Evolutionary conservation across 2,113 vertebrate genomes (phyloP).

Genomic region (Anoura caudifer): DNA sequence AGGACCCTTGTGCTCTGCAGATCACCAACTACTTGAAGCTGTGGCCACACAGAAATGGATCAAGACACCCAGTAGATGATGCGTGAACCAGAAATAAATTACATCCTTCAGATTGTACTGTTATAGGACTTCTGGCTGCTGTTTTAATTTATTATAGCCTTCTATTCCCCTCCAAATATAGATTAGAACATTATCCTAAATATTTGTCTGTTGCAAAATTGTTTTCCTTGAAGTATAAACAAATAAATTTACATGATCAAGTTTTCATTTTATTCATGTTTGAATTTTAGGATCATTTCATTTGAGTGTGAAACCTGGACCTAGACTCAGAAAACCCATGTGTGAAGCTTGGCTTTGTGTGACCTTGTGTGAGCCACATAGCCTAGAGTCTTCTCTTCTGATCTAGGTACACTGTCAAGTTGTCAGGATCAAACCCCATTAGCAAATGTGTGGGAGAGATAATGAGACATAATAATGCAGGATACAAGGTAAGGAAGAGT

Average conservation of each 20-base stretch:
- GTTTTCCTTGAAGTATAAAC: conserved; percentile 1
- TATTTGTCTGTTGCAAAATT: neutral
- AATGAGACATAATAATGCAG: neutral
- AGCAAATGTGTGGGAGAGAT: neutral
- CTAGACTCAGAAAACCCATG: neutral
- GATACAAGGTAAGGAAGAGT: neutral
- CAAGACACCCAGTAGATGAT: neutral
- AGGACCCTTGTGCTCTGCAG: neutral
- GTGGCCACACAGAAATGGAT: neutral
- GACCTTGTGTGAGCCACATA: neutral
- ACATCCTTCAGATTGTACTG: neutral
- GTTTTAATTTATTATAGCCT: neutral
- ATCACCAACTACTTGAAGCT: neutral
- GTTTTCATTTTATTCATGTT: neutral
- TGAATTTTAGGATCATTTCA: neutral
- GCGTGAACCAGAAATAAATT: neutral
- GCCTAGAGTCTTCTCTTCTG: neutral
- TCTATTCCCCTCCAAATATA: neutral
- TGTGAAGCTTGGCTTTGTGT: neutral
- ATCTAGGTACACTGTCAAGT: neutral
- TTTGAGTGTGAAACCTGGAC: neutral
- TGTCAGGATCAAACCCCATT: neutral
- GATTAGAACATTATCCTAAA: neutral
- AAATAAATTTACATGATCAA: neutral
- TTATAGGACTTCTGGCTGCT: neutral